Conservation (phyloP, 1,140 invertebrate genomes). For the Drosophila azteca region DNA sequence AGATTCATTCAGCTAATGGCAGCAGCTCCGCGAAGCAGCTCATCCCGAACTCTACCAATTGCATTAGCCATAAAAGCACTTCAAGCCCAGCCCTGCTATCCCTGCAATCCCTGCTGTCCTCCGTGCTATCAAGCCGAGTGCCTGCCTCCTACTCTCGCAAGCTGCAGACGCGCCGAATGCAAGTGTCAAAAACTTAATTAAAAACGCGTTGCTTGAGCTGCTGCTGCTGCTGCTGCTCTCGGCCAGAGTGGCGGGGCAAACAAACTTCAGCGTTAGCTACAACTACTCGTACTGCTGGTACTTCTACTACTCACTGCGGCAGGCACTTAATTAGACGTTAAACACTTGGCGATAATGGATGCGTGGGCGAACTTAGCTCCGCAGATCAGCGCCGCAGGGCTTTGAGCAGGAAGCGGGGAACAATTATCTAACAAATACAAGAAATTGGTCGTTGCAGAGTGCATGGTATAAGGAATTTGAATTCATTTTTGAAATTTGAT, state of each 20-base stretch:
- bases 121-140: too few relatives aligned
- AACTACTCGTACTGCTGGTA: slow-evolving; percentile 31
- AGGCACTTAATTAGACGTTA: slow-evolving; percentile 81
- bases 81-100: slow-evolving; percentile 7
- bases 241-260: slow-evolving; percentile 53
- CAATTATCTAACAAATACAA: neutral
- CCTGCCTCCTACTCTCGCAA: neutral
- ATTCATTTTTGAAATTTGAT: neutral
- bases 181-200: slow-evolving; percentile 82
- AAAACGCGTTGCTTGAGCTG: slow-evolving; percentile 66
- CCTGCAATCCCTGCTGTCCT: too few relatives aligned
- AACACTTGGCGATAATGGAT: slow-evolving; percentile 79
- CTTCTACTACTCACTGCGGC: slow-evolving; percentile 57
- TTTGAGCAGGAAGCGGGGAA: slow-evolving; percentile 15
- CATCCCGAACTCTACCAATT: slow-evolving; percentile 40
- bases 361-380: slow-evolving; percentile 37
- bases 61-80: slow-evolving; percentile 51
- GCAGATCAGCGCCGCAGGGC: too few relatives aligned
- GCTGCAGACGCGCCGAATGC: slow-evolving; percentile 46
- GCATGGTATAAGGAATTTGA: neutral
- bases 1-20: slow-evolving; percentile 27
- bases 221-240: slow-evolving; percentile 36
- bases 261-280: slow-evolving; percentile 46
- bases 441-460: neutral
- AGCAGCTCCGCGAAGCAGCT: slow-evolving; percentile 17